Percentiles rank a stretch among this genome's conserved stretches.
phyloP scores from a whole-genome alignment of 2,113 vertebrate species.

The Nesogale talazaci region DNA sequence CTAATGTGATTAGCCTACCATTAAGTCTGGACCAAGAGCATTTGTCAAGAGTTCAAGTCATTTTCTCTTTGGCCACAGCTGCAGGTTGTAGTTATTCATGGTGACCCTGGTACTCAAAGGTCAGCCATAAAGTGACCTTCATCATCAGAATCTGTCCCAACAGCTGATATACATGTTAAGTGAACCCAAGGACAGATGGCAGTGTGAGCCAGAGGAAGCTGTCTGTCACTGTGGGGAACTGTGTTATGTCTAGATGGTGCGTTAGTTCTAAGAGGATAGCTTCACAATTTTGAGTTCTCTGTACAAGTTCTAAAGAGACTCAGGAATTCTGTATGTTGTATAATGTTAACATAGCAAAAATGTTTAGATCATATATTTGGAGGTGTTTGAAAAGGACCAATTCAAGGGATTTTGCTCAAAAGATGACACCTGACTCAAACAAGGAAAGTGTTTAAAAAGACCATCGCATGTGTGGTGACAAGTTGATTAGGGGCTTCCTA shows the following conservation, averaged over 20 bases:
- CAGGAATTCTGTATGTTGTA: background rate
- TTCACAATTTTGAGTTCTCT: background rate
- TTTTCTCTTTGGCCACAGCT: conserved; percentile 77
- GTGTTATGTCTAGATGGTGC: background rate
- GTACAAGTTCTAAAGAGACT: background rate
- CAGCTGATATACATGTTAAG: conserved; percentile 74
- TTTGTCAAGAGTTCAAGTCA: conserved; percentile 72
- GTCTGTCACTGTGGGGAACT: conserved; percentile 21
- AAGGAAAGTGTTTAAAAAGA: background rate
- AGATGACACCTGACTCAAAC: background rate
- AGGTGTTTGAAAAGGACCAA: background rate
- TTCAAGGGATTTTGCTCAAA: background rate
- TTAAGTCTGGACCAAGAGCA: conserved; percentile 65
- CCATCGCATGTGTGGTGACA: too few species aligned
- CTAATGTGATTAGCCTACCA: conserved; percentile 67
- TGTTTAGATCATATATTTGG: background rate
- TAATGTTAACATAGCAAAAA: background rate
- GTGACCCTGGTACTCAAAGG: conserved; percentile 62
- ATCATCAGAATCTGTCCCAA: conserved; percentile 69
- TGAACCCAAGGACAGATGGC: conserved; percentile 69
- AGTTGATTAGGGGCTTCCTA: background rate
- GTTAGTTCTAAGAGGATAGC: background rate
- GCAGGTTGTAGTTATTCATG: conserved; percentile 58
- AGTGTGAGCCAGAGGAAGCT: background rate
- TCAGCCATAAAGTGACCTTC: conserved; percentile 70